Evolutionary conservation across 2,113 vertebrate species (phyloP).

Genomic region (Leptobrachium leishanense): DNA sequence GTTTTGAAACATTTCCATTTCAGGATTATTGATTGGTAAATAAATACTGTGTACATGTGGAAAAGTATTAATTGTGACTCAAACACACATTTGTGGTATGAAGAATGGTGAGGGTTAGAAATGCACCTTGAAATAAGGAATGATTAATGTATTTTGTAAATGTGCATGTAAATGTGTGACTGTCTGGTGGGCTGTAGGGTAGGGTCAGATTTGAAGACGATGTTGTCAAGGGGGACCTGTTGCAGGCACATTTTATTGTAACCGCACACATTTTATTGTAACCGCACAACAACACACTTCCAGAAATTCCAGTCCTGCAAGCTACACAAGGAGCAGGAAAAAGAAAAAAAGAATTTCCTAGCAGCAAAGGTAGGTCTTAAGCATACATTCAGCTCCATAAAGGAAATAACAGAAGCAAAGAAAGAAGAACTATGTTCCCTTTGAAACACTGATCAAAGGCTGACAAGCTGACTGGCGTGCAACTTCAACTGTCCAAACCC

Average conservation of each 20-base stretch:
- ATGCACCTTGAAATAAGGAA: too few relatives aligned
- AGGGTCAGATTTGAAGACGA: neutral
- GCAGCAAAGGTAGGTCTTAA: conserved; percentile 20
- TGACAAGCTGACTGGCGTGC: neutral
- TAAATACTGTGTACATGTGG: too few relatives aligned
- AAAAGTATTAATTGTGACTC: too few relatives aligned
- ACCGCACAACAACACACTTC: conserved; percentile 21
- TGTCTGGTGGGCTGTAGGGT: neutral
- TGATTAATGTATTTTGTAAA: too few relatives aligned
- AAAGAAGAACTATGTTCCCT: conserved; percentile 24
- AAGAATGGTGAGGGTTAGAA: too few relatives aligned
- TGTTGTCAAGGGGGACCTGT: conserved; percentile 4
- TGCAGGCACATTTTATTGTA: conserved; percentile 33
- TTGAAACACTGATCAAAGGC: conserved; percentile 37
- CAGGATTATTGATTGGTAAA: too few relatives aligned
- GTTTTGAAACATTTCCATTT: too few relatives aligned
- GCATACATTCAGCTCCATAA: conserved; percentile 32
- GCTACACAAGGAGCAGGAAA: conserved; percentile 19
- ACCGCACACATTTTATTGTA: conserved; percentile 25
- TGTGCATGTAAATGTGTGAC: too few relatives aligned
- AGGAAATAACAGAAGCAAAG: conserved; percentile 15
- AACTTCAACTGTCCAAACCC: neutral
- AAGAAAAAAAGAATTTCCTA: conserved; percentile 5
- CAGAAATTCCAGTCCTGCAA: conserved; percentile 41
- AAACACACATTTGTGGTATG: too few relatives aligned